These are phyloP conservation scores for Lates calcarifer DNA, from an alignment of 2,113 vertebrate species.

Conservation along the genomic window DNA sequence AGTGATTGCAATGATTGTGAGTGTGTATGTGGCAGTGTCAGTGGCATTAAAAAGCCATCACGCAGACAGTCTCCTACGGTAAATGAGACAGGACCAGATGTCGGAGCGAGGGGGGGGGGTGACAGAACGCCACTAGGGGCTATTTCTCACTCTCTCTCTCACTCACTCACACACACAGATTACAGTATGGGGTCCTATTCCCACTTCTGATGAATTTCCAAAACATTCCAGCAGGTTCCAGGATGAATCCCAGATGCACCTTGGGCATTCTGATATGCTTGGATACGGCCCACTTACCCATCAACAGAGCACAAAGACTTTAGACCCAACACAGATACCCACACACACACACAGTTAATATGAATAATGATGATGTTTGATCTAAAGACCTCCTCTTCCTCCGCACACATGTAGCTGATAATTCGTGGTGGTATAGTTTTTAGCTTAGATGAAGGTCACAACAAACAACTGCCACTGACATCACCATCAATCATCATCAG, in stretches of 20 bases:
- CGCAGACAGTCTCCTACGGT: conserved; percentile 77
- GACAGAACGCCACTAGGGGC: conserved; percentile 77
- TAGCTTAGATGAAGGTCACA: background rate
- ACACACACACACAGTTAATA: background rate
- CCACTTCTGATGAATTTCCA: conserved; percentile 61
- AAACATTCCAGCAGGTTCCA: conserved; percentile 60
- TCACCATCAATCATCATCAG: background rate
- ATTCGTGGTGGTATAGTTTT: background rate
- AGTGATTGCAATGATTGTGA: conserved; percentile 10
- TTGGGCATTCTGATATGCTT: conserved; percentile 34
- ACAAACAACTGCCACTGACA: background rate
- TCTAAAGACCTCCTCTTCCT: background rate
- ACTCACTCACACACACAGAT: conserved; percentile 31
- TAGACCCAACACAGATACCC: conserved; percentile 35
- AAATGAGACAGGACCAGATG: conserved; percentile 87
- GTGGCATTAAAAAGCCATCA: conserved; percentile 84
- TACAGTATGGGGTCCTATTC: conserved; percentile 53
- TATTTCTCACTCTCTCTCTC: conserved; percentile 47
- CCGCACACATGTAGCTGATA: background rate
- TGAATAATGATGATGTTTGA: conserved; percentile 14
- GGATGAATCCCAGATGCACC: conserved; percentile 63
- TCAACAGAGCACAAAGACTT: conserved; percentile 54
- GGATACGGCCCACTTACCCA: conserved; percentile 54
- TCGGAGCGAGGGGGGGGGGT: conserved; percentile 75
- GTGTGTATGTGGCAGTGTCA: conserved; percentile 65